Conservation (phyloP, 2,797 vertebrate species). For the Alauda arvensis region DNA sequence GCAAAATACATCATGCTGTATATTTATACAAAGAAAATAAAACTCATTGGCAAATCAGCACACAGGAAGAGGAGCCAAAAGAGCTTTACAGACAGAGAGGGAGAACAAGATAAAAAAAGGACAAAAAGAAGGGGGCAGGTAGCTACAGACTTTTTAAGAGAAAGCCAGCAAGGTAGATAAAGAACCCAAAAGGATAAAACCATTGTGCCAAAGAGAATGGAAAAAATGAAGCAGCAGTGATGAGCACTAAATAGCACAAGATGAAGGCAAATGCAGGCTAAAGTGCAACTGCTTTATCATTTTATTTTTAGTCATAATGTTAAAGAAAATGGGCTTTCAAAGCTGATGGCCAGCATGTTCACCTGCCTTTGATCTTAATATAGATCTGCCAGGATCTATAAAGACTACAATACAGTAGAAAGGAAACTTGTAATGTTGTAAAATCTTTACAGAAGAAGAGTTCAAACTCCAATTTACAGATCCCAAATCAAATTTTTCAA, state of each 20-base stretch:
- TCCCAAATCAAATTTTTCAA: neutral
- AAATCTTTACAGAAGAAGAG: neutral
- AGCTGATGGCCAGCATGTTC: neutral
- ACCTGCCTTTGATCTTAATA: neutral
- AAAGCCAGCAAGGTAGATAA: neutral
- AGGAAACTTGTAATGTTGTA: neutral
- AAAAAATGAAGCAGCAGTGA: neutral
- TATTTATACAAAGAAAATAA: neutral
- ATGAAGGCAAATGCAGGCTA: neutral
- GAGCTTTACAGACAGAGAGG: neutral
- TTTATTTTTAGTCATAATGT: conserved; percentile 18
- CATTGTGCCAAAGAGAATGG: neutral
- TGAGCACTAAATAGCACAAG: neutral
- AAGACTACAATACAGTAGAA: neutral
- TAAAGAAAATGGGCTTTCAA: neutral
- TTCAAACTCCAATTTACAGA: neutral
- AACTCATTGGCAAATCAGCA: neutral
- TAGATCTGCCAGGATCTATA: neutral
- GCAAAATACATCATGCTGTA: neutral
- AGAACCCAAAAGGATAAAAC: neutral
- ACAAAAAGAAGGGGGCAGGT: neutral
- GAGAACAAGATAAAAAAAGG: neutral
- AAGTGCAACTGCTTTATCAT: neutral
- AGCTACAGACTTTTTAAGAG: neutral
- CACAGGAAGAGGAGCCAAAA: neutral